These are phyloP conservation scores for Zaprionus inermis DNA, from an alignment of 1,140 invertebrate genomes.

Conservation along the genomic window DNA sequence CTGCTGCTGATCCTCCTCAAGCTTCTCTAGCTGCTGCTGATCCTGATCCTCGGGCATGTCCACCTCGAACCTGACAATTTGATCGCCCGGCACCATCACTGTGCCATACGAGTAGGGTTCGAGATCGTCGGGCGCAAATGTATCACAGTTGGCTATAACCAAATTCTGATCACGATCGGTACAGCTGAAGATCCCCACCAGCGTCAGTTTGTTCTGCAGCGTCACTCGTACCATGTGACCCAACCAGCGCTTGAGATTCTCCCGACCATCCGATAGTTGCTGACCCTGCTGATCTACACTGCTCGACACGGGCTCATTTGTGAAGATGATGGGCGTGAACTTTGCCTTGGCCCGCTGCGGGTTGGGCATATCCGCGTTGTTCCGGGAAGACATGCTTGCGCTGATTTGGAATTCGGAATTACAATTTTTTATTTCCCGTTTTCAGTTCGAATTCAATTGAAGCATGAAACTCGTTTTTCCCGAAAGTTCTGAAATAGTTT, in stretches of 20 bases:
- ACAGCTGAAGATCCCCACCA: slow-evolving; percentile 55
- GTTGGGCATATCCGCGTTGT: neutral
- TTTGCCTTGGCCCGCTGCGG: neutral
- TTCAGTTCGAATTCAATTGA: neutral
- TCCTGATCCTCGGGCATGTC: slow-evolving; percentile 7
- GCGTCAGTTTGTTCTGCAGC: slow-evolving; percentile 33
- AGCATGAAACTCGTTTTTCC: neutral
- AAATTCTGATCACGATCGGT: slow-evolving; percentile 52
- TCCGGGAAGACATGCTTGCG: slow-evolving; percentile 4
- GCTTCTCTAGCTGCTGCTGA: neutral
- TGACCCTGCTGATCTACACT: neutral
- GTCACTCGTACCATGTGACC: slow-evolving; percentile 37
- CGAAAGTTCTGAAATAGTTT: neutral
- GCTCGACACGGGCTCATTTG: slow-evolving; percentile 15
- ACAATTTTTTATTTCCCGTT: neutral
- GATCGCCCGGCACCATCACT: slow-evolving; percentile 42
- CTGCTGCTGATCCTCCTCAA: neutral
- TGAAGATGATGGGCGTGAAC: slow-evolving; percentile 29
- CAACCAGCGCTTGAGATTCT: slow-evolving; percentile 38
- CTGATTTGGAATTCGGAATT: neutral
- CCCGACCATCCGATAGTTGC: slow-evolving; percentile 14
- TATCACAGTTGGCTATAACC: slow-evolving; percentile 37
- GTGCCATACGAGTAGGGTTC: slow-evolving; percentile 19
- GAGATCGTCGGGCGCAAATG: slow-evolving; percentile 9
- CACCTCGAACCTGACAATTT: slow-evolving; percentile 26